Evolutionary conservation across 2,797 vertebrate species (phyloP).

Genomic region (Microchirus variegatus): DNA sequence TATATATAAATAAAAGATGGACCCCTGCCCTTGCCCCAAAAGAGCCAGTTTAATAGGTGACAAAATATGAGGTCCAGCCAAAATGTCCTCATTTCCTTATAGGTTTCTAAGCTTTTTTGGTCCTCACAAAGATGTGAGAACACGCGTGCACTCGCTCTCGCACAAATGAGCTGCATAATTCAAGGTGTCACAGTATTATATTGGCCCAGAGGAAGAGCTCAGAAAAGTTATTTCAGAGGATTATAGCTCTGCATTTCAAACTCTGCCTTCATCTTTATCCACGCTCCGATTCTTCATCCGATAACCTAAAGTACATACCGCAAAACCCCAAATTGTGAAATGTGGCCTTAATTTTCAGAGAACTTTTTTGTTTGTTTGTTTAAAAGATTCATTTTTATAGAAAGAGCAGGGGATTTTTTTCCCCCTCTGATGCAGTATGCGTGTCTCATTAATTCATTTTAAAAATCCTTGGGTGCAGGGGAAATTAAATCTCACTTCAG

Average conservation of each 20-base stretch:
- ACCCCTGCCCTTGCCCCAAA: too few relatives aligned
- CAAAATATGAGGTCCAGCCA: too few relatives aligned
- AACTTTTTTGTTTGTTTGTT: slow-evolving; percentile 20
- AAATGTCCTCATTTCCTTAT: too few relatives aligned
- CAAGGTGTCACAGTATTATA: slow-evolving; percentile 25
- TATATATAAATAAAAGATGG: too few relatives aligned
- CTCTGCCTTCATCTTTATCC: slow-evolving; percentile 23
- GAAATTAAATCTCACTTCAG: slow-evolving; percentile 56
- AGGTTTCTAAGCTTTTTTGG: too few relatives aligned
- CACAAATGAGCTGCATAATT: slow-evolving; percentile 20
- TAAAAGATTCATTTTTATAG: slow-evolving; percentile 48
- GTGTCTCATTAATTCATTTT: slow-evolving; percentile 53
- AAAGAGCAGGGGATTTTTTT: neutral
- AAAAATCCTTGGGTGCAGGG: slow-evolving; percentile 43
- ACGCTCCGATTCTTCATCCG: slow-evolving; percentile 24
- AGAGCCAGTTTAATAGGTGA: too few relatives aligned
- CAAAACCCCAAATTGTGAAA: slow-evolving; percentile 30
- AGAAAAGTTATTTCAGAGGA: slow-evolving; percentile 36
- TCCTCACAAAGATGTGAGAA: too few relatives aligned
- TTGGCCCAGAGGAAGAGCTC: slow-evolving; percentile 19
- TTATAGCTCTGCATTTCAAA: slow-evolving; percentile 25
- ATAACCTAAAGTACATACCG: slow-evolving; percentile 33
- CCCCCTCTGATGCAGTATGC: slow-evolving; percentile 17
- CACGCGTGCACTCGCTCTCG: neutral
- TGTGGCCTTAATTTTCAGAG: slow-evolving; percentile 30